phyloP scores from a whole-genome alignment of 2,888 invertebrate genomes.

The Papilio gigon region DNA sequence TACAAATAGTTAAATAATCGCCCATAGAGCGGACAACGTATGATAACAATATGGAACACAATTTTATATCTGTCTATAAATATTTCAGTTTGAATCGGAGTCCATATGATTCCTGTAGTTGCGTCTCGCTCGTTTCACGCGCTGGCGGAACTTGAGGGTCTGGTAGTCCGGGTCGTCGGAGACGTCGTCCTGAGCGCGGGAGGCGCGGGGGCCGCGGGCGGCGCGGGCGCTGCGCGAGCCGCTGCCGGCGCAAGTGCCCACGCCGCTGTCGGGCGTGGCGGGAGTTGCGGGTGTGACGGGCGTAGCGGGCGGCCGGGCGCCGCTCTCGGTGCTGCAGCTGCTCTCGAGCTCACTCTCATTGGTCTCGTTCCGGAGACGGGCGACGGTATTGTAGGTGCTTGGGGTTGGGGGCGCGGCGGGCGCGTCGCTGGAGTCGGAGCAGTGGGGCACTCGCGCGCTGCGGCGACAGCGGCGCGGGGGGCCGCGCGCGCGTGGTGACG shows the following conservation, averaged over 20 bases:
- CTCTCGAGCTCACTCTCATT: slow-evolving; percentile 79
- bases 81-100: slow-evolving; percentile 84
- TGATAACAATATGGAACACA: slow-evolving; percentile 49
- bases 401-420: slow-evolving; percentile 55
- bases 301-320: slow-evolving; percentile 60
- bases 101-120: slow-evolving; percentile 85
- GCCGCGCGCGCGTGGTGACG: slow-evolving; percentile 55
- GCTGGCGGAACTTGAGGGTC: slow-evolving; percentile 80
- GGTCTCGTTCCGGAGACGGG: slow-evolving; percentile 77
- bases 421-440: slow-evolving; percentile 73
- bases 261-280: slow-evolving; percentile 69
- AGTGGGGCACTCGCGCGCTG: slow-evolving; percentile 57
- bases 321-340: slow-evolving; percentile 74
- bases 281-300: slow-evolving; percentile 47
- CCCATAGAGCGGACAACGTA: slow-evolving; percentile 40
- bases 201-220: slow-evolving; percentile 60
- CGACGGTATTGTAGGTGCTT: slow-evolving; percentile 66
- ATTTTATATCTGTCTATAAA: slow-evolving; percentile 50
- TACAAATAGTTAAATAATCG: slow-evolving; percentile 50
- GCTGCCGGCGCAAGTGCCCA: slow-evolving; percentile 66
- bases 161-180: slow-evolving; percentile 78
- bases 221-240: slow-evolving; percentile 62
- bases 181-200: slow-evolving; percentile 59
- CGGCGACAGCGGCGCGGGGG: slow-evolving; percentile 59
- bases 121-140: slow-evolving; percentile 83